Base-by-base conservation (phyloP, 1,140 invertebrate genomes). In the Musca domestica region DNA sequence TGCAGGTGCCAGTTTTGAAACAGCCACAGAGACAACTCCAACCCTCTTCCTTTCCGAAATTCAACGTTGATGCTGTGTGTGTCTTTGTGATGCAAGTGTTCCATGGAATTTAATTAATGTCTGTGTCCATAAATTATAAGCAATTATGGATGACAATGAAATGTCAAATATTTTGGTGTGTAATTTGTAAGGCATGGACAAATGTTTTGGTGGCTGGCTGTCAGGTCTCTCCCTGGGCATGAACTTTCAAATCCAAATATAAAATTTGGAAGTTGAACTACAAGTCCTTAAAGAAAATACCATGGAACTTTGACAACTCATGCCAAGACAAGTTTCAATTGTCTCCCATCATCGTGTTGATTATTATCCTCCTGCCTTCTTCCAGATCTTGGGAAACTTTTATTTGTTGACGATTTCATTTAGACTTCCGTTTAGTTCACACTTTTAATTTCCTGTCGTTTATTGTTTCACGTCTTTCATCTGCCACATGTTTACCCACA, bases 381-480 rank as follows among this genome's bases (percentile, higher is more conserved):
- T n/a, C n/a, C n/a, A n/a, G n/a, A n/a, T n/a, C n/a, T n/a, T 30
- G 27, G 34, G 12, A 41, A 9, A 41, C 10, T 41, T 7, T 41
- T 41, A 7, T 5, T 41, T n/a, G 14, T 9, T 41, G 6, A 51
- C 30, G 27, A 61, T 61, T 61, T 61, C 56, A 61, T 34, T 61
- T 61, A 61, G 34, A 61, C 56, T 61, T 61, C 56, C 27, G 12
- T 61, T 19, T 61, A 19, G 56, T 61, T 61, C 56, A 61, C 56
- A 61, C 56, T 61, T 61, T 61, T 61, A 61, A 61, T 41, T 61
- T 61, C 56, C 56, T 34, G 56, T 61, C 27, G 15, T 61, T 27
- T 27, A 58, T 58, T 27, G 52, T 54, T 30, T n/a, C n/a, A n/a
- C n/a, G 34, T 41, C 34, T 41, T 5, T 12, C 10, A 41, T 41